Evolutionary conservation across 2,888 invertebrate species (phyloP).

Genomic region (Diarsia brunnea): DNA sequence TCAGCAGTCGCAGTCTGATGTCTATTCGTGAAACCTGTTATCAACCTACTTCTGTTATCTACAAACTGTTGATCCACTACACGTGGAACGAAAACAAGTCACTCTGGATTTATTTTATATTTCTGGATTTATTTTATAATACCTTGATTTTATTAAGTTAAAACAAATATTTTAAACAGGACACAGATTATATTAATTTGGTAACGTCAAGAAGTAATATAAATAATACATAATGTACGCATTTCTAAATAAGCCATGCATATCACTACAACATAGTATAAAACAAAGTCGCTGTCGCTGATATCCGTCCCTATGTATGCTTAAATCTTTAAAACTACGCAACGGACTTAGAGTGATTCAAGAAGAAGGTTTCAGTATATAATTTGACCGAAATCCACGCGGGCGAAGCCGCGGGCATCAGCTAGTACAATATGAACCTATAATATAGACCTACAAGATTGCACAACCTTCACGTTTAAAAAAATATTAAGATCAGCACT

Average conservation of each 20-base stretch:
- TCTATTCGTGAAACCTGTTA: constrained; percentile 30
- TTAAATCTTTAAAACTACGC: no score
- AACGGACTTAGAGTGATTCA: no score
- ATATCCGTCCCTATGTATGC: no score
- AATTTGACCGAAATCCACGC: no score
- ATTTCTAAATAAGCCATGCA: constrained; percentile 6
- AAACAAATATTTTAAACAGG: not conserved
- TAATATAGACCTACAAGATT: no score
- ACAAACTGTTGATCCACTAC: not conserved
- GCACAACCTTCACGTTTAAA: no score
- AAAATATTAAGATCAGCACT: no score
- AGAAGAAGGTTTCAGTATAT: no score
- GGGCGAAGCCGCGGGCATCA: no score
- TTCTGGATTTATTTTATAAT: not conserved
- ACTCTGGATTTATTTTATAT: not conserved
- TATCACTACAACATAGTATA: no score
- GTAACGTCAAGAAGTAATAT: not conserved
- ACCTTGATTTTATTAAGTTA: constrained; percentile 17
- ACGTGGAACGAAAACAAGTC: constrained; percentile 8
- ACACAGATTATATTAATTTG: not conserved
- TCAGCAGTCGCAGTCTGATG: not conserved
- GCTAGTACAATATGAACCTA: no score
- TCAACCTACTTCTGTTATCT: constrained; percentile 14
- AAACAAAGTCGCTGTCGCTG: no score
- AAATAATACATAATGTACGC: not conserved